Percentiles rank a stretch among this genome's conserved stretches.
phyloP scores from a whole-genome alignment of 2,113 vertebrate species.

The Calonectris borealis region DNA sequence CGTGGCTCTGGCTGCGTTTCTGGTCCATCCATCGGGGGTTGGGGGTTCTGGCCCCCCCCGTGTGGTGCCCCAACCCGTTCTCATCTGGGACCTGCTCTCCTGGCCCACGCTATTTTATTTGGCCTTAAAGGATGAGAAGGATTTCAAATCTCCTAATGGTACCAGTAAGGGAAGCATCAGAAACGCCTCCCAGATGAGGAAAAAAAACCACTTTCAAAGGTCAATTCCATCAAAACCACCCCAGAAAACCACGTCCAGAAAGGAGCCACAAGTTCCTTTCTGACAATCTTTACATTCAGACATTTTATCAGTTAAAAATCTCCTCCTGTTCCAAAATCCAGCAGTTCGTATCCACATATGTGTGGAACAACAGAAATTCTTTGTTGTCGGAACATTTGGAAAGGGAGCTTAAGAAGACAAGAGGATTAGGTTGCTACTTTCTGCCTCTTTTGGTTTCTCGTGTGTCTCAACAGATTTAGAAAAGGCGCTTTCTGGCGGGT shows the following conservation, averaged over 20 bases:
- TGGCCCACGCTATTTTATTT: background rate
- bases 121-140: background rate
- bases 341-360: background rate
- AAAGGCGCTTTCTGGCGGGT: background rate
- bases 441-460: background rate
- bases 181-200: background rate
- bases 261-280: background rate
- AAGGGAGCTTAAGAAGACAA: background rate
- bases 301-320: background rate
- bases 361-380: background rate
- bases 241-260: background rate
- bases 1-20: background rate
- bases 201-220: background rate
- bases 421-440: background rate
- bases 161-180: background rate
- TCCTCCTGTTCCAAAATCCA: background rate
- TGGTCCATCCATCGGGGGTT: background rate
- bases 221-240: background rate
- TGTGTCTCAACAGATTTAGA: background rate
- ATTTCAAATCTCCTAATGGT: background rate
- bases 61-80: background rate
- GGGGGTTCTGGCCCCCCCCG: accelerated
- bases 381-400: background rate
- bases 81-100: background rate
- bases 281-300: background rate